These are phyloP conservation scores for Piscicola geometra DNA, from an alignment of 2,888 invertebrate species.

Conservation along the genomic window DNA sequence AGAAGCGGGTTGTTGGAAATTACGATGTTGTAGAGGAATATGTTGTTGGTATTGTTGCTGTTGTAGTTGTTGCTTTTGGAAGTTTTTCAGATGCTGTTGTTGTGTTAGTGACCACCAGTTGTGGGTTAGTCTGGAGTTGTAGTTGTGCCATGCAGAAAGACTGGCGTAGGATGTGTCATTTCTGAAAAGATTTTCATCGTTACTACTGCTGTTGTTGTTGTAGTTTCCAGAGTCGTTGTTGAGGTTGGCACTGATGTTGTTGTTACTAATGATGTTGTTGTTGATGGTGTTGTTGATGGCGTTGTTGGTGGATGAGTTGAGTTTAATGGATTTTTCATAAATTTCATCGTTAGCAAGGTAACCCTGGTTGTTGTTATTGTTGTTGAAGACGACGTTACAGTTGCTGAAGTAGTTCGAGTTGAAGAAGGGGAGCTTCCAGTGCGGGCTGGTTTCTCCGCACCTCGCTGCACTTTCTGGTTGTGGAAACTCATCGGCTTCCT, in stretches of 20 bases:
- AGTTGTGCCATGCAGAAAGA: background rate
- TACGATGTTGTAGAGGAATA: background rate
- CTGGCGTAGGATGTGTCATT: background rate
- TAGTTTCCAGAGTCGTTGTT: background rate
- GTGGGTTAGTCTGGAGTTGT: background rate
- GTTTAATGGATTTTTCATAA: too few species aligned
- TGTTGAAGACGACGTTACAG: slow-evolving; percentile 10
- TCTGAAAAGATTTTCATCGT: background rate
- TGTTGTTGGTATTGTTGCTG: background rate
- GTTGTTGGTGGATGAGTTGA: background rate
- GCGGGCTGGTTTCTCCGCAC: background rate
- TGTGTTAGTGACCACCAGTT: slow-evolving; percentile 16
- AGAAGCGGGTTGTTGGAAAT: background rate
- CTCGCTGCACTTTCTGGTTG: too few species aligned
- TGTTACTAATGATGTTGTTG: background rate
- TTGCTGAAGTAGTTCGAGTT: slow-evolving; percentile 16
- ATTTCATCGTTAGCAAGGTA: background rate
- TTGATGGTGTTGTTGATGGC: background rate
- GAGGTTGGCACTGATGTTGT: background rate
- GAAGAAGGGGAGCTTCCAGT: slow-evolving; percentile 3
- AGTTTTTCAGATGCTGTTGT: background rate
- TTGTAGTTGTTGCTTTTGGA: background rate
- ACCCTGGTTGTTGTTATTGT: slow-evolving; percentile 6
- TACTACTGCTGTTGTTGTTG: background rate
- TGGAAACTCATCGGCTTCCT: too few species aligned